Base-by-base conservation (phyloP, 2,797 vertebrate species). In the Sardinella longiceps region DNA sequence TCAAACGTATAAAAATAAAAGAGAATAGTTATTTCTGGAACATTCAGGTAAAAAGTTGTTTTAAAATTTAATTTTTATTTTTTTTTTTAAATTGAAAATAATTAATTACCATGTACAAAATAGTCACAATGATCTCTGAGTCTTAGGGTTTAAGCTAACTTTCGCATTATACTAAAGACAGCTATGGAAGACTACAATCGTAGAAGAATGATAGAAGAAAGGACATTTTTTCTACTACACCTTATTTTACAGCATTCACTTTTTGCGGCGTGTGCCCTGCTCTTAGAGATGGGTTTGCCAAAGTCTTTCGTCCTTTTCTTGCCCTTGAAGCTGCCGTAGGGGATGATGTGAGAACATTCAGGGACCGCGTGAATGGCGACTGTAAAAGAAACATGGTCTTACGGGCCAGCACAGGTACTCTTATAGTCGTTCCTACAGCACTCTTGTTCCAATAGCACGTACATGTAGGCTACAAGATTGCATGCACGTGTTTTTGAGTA, bases 361-460 rank as follows among this genome's bases (percentile, higher is more conserved):
- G 85, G 87, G 90, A 58, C 88, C 86, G n/a, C 48, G 80, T 66
- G 39, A 30, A 92, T 91, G 86, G 90, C 89, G 87, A 90, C 94
- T 95, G 88, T 58, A 92, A 91, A 60, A 89, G 70, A 91, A 93
- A 92, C 84, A 90, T 81, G 90, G 60, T 23, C n/a, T 82, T 50
- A 83, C 48, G 82, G n/a, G n/a, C n/a, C n/a, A n/a, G 87, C 82
- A 80, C 53, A 82, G 53, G 82, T 70, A 33, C 51, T 77, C 39
- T 43, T 33, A 11, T 70, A 66, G 80, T 87, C 12, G 80, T 86
- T 81, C 25, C 28, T 66, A 66, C 12, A 33, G 28, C 5, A 30
- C 11, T 14, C 28, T 66, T 14, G 28, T 5, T 28, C 10, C 30
- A 28, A 28, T 23, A 3, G 43, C 12, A 30, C 25, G 53, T 12